Base-by-base conservation (phyloP, 1,140 invertebrate genomes). In the Anadara kagoshimensis region DNA sequence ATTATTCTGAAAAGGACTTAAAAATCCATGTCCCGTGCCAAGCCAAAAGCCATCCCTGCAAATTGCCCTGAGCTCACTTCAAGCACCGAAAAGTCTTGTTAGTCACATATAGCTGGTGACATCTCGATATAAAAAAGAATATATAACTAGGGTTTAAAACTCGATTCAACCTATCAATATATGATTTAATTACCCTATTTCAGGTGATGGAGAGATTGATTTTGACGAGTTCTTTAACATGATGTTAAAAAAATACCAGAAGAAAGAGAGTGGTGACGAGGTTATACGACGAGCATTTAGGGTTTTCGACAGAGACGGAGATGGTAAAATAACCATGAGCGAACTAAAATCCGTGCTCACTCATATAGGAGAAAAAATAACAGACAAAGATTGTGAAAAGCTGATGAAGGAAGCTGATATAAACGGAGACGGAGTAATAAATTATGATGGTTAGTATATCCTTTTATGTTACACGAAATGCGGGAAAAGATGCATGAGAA, bases 201-300 rank as follows among this genome's bases (percentile, higher is more conserved):
- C n/a, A 78, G 77, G 79, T 29, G 79, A 76, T 41, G 79, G 79
- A 36, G 68, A 51, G n/a, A 71, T 81, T 26, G 79, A 81, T 16
- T 79, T 81, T 36, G 53, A 69, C 14, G 79, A 81, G 56, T 81
- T 81, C 45, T 44, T 68, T 11, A 14, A 58, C 41, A 76, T 69
- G 54, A 73, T 67, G 71, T 53, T 56, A 22, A 24, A 57, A 0
- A 73, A 61, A 44, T 43, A 57, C 26, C 61, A 58, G 47, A 24
- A 68, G 12, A 44, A 36, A 41, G 64, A 58, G 4, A 26, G 41
- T 22, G 56, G 47, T 24, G 43, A 57, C 16, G 97, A 99, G 90
- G 98, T 98, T 89, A n/a, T n/a, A n/a, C 93, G 96, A 90, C 97
- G 98, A 91, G 97, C 96, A 76, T 98, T 99, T 94, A 94, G 97